phyloP scores from a whole-genome alignment of 2,797 vertebrate species.

The Lutjanus argentimaculatus region DNA sequence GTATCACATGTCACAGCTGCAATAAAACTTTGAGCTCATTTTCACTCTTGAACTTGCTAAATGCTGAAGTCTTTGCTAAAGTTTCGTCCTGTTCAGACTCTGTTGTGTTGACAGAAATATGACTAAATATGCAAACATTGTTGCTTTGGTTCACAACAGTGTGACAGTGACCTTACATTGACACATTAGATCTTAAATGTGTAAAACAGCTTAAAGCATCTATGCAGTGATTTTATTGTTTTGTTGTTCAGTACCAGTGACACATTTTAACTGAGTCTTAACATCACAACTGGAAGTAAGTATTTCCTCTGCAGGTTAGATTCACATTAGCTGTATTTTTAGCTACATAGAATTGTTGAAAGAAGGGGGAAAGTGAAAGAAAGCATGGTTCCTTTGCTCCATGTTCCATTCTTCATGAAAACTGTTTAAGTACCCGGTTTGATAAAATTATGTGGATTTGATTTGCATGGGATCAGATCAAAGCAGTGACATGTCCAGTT shows the following conservation, averaged over 20 bases:
- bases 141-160: not conserved
- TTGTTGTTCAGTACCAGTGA: not conserved
- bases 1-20: conserved; percentile 45
- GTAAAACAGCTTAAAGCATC: not conserved
- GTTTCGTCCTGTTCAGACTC: not conserved
- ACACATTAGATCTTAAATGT: not conserved
- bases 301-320: not conserved
- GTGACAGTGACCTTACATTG: not conserved
- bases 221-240: not conserved
- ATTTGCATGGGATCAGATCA: conserved; percentile 2
- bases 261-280: not conserved
- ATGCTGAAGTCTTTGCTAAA: not conserved
- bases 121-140: not conserved
- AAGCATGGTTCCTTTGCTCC: not conserved
- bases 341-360: not conserved
- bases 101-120: not conserved
- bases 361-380: not conserved
- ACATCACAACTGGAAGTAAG: not conserved
- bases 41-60: not conserved
- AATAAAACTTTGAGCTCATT: not conserved
- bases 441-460: not conserved
- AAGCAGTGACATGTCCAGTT: not conserved
- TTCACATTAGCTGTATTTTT: not conserved
- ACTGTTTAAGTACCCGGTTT: not conserved
- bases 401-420: not conserved